Evolutionary conservation across 2,797 vertebrate genomes (phyloP), one percentile per base, ranked within the genome.

Genomic region (Petrocephalus sullivani): DNA sequence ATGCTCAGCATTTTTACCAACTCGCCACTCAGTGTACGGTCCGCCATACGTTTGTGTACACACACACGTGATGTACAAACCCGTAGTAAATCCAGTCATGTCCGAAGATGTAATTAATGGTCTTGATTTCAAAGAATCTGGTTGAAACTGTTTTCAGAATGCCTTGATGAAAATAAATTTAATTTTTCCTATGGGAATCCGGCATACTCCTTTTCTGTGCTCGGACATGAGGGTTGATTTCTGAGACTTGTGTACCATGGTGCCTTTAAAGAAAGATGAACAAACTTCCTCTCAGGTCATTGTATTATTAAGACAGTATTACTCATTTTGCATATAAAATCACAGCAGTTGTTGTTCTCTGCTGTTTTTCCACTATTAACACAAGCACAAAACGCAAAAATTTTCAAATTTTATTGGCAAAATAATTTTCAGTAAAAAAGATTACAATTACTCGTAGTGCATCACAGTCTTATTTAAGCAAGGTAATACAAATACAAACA

Each of bases 91-190:
- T 92, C 91, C 89, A 92, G 88, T 93, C 92, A 91, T 92, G 92
- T 91, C 56, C 90, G 89, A 92, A 88, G 60, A 93, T 92, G 91
- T 78, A 78, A 46, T 60, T 92, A 90, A 89, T 94, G 90, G 91
- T 93, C 87, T 93, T 91, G 90, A 92, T 91, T 93, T 93, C 90
- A 91, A 90, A 88, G 90, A 87, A 91, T 93, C 92, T 92, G 92
- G 91, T 91, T 93, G 91, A 90, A 94, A 58, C 89, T 94, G 90
- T 71, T 92, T 89, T 92, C 90, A 88, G 92, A 95, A 94, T 94
- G 91, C 92, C 91, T 95, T 94, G 92, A 89, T 91, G 91, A 93
- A 90, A 94, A 94, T 94, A 93, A 92, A 85, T 67, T 90, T 89
- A 1, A 87, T 92, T 91, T 94, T 90, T 93, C 90, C 89, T 90